A percentile compares a stretch with the other conserved stretches of the same genome.
Evolutionary conservation across 2,797 vertebrate genomes (phyloP).

Genomic region (Meriones psammophilus): DNA sequence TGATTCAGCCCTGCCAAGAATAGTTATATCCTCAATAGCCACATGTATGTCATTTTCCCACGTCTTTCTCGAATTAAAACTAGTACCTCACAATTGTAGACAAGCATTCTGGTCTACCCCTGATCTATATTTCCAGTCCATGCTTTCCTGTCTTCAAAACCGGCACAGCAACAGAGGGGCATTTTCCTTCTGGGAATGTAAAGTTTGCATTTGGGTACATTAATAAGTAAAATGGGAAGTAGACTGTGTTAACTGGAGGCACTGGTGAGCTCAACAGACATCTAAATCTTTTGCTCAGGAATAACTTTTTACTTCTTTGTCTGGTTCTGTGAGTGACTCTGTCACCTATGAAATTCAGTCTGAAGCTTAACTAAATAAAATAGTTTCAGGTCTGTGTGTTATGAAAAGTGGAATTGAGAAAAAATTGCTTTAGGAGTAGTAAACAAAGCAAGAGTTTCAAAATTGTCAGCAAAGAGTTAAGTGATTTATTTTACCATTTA

Average conservation of each 20-base stretch:
- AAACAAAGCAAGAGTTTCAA: not conserved
- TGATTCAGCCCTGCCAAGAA: not conserved
- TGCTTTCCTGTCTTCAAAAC: not conserved
- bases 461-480: not conserved
- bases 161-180: not conserved
- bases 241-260: not conserved
- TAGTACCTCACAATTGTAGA: not conserved
- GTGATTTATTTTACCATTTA: slow-evolving; percentile 32
- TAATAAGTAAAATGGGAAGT: not conserved
- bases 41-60: not conserved
- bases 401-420: not conserved
- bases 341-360: not conserved
- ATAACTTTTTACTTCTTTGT: not conserved
- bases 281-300: not conserved
- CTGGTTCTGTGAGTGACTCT: not conserved
- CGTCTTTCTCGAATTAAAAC: not conserved
- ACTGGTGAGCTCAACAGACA: not conserved
- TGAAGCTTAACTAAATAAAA: slow-evolving; percentile 46
- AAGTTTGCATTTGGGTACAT: not conserved
- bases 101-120: not conserved
- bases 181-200: not conserved
- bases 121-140: not conserved
- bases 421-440: not conserved
- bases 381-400: not conserved
- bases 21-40: not conserved